These are phyloP conservation scores for Gymnorhina tibicen DNA, from an alignment of 2,113 vertebrate genomes.

Conservation along the genomic window DNA sequence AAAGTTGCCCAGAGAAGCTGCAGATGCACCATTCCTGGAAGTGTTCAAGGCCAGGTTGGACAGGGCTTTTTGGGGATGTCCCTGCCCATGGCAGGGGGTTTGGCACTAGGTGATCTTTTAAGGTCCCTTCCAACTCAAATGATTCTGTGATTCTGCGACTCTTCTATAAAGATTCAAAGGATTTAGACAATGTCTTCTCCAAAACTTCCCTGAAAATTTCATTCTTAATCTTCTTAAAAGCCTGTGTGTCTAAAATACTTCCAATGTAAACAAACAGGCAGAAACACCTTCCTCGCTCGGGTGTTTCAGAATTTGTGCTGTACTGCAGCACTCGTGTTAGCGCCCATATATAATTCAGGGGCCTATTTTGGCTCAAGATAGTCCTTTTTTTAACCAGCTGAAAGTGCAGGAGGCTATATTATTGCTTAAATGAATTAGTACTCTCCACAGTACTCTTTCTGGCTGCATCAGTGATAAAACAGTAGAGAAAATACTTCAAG, in stretches of 20 bases:
- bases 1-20: not conserved
- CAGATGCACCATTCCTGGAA: not conserved
- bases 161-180: not conserved
- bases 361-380: not conserved
- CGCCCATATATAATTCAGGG: not conserved
- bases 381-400: not conserved
- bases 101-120: not conserved
- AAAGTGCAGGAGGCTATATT: not conserved
- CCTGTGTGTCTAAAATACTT: not conserved
- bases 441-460: not conserved
- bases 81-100: not conserved
- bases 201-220: not conserved
- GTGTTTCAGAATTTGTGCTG: not conserved
- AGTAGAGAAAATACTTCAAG: not conserved
- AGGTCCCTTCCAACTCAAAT: not conserved
- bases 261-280: not conserved
- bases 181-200: not conserved
- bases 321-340: not conserved
- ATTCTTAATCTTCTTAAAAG: not conserved
- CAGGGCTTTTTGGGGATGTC: not conserved
- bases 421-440: not conserved
- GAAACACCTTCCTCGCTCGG: not conserved
- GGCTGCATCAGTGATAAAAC: not conserved
- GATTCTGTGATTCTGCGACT: not conserved
- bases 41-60: not conserved